Evolutionary conservation across 2,797 vertebrate genomes (phyloP), one percentile per base, ranked within the genome.

Genomic region (Artibeus jamaicensis): DNA sequence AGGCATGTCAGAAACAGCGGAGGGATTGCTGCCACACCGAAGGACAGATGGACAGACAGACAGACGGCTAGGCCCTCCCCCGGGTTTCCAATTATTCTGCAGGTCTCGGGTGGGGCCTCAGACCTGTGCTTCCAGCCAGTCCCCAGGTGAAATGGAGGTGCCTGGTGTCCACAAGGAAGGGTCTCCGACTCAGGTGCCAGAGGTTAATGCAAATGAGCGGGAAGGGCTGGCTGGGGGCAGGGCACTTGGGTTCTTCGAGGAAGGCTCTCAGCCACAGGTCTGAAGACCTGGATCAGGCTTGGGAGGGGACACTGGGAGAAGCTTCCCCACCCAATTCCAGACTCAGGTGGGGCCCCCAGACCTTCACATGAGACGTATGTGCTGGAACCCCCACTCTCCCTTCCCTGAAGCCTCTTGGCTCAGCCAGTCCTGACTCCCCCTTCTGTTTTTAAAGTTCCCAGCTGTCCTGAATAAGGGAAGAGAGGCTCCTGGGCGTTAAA

Each of bases 1-100:
- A 32, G 7, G 24, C 1, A 0, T 1, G 0, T 14, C 0, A 0
- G 24, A 21, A 67, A 42, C 11, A 0, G 48, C 71, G 1, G 16
- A 26, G 59, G 55, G 29, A 24, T 1, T 8, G 39, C 62, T 26
- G 16, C 21, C 16, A 46, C 5, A 9, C 39, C 42, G 55, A 57
- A 24, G 22, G 55, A 57, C 21, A 22, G 55, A 57, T 11, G 55
- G 55, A 21, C 19, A 18, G 9, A 3, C 9, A 1, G 24, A 59
- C 59, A 62, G 46, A 1, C 1, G 18, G 26, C 55, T 1, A 16
- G 53, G 24, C 8, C 26, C 26, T 7, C 7, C 39, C 39, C 1
- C 0, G 46, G 26, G 8, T 16, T 53, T 48, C 74, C 7, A 70
- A 50, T 7, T 12, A 50, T 9, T 16, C 10, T 0, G 11, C 7